Conservation (phyloP, 1,140 invertebrate species). For the Dreissena polymorpha region DNA sequence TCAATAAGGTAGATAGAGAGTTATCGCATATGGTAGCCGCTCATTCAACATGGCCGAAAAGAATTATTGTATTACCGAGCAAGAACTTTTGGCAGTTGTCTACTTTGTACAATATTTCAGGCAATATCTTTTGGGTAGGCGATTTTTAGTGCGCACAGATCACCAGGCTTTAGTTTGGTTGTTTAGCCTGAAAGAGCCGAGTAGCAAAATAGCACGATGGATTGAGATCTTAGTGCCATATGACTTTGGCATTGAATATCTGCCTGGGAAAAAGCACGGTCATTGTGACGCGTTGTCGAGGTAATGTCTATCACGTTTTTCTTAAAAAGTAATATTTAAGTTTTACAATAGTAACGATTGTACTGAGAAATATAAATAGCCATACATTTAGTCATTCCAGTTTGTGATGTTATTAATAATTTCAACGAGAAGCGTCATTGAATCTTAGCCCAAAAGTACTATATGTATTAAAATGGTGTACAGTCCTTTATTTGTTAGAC, state of each 20-base stretch:
- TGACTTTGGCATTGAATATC: conserved; percentile 35
- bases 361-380: too few relatives aligned
- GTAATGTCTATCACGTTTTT: too few relatives aligned
- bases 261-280: conserved; percentile 49
- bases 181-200: conserved; percentile 43
- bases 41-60: conserved; percentile 33
- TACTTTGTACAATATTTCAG: conserved; percentile 30
- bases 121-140: conserved; percentile 49
- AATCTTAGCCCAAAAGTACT: too few relatives aligned
- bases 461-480: too few relatives aligned
- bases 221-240: conserved; percentile 22
- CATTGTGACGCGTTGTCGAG: conserved; percentile 65
- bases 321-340: too few relatives aligned
- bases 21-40: conserved; percentile 56
- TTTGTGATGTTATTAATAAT: too few relatives aligned
- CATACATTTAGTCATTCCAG: too few relatives aligned
- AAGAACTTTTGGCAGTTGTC: conserved; percentile 47
- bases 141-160: conserved; percentile 51
- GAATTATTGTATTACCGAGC: conserved; percentile 40
- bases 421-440: too few relatives aligned
- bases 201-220: conserved; percentile 52
- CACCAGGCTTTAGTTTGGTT: conserved; percentile 56
- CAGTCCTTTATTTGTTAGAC: too few relatives aligned
- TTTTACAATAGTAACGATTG: too few relatives aligned
- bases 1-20: conserved; percentile 52